Conservation (phyloP, 2,797 vertebrate genomes). For the Pyrrhura leucotis region DNA sequence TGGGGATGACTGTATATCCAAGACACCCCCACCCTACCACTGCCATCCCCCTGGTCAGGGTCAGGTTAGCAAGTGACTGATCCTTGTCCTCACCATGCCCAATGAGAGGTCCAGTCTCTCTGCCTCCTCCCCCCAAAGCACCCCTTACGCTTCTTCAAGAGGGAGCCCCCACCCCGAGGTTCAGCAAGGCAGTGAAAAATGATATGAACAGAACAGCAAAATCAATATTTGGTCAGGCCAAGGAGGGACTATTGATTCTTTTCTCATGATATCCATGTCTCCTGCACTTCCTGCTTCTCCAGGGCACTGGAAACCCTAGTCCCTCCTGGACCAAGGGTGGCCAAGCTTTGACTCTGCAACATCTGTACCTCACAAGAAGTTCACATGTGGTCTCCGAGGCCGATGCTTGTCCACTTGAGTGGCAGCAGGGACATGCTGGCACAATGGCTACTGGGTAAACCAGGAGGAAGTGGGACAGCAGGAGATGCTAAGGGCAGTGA, state of each 20-base stretch:
- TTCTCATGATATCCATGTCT: constrained; percentile 69
- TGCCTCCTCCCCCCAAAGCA: neutral
- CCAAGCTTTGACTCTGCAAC: constrained; percentile 57
- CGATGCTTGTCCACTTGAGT: neutral
- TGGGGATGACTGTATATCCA: neutral
- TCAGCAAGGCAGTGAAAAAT: neutral
- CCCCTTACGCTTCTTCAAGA: rapidly evolving
- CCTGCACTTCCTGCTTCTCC: constrained; percentile 64
- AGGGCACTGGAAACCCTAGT: constrained; percentile 66
- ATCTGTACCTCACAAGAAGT: constrained; percentile 69
- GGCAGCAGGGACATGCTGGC: constrained; percentile 33
- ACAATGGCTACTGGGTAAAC: neutral
- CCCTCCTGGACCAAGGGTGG: constrained; percentile 61
- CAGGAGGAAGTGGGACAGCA: constrained; percentile 17
- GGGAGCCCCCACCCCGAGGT: neutral
- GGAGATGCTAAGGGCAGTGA: neutral
- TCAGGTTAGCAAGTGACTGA: neutral
- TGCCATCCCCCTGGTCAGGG: neutral
- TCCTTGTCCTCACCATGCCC: neutral
- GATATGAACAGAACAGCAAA: constrained; percentile 48
- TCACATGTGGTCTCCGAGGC: constrained; percentile 32
- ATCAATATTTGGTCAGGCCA: constrained; percentile 69
- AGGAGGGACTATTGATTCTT: constrained; percentile 62
- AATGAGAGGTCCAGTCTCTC: neutral
- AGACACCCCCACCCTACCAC: neutral